phyloP scores from a whole-genome alignment of 2,113 vertebrate species.

The Stigmatopora nigra region DNA sequence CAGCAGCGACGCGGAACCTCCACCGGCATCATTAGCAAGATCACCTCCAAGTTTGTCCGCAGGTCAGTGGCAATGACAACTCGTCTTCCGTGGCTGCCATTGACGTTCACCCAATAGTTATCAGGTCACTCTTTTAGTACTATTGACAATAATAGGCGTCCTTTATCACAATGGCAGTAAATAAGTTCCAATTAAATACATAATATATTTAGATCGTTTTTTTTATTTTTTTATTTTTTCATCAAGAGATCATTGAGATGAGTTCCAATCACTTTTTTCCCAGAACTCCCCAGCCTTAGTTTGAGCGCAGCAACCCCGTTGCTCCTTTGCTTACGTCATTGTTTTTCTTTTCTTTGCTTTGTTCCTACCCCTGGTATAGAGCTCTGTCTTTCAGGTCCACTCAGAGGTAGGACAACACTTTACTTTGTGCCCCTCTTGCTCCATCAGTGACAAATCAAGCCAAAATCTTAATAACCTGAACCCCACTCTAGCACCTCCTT shows the following conservation, averaged over 20 bases:
- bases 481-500: conserved; percentile 44
- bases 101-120: no score
- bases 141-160: no score
- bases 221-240: no score
- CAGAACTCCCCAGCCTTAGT: no score
- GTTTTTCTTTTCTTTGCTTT: conserved; percentile 49
- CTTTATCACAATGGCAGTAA: no score
- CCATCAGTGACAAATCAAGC: conserved; percentile 11
- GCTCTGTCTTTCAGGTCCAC: conserved; percentile 71
- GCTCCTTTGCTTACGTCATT: conserved; percentile 45
- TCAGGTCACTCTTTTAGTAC: no score
- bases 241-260: no score
- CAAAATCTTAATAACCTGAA: conserved; percentile 40
- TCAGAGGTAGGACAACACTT: conserved; percentile 67
- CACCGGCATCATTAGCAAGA: conserved; percentile 92
- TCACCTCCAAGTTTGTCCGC: conserved; percentile 95
- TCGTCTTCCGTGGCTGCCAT: not conserved
- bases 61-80: conserved; percentile 73
- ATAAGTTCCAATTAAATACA: no score
- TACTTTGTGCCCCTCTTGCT: conserved; percentile 52
- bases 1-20: conserved; percentile 89
- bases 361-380: conserved; percentile 50
- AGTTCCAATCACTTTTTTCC: no score
- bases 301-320: not conserved
- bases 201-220: no score